phyloP scores from a whole-genome alignment of 2,113 vertebrate genomes.

The Cichladusa arquata region DNA sequence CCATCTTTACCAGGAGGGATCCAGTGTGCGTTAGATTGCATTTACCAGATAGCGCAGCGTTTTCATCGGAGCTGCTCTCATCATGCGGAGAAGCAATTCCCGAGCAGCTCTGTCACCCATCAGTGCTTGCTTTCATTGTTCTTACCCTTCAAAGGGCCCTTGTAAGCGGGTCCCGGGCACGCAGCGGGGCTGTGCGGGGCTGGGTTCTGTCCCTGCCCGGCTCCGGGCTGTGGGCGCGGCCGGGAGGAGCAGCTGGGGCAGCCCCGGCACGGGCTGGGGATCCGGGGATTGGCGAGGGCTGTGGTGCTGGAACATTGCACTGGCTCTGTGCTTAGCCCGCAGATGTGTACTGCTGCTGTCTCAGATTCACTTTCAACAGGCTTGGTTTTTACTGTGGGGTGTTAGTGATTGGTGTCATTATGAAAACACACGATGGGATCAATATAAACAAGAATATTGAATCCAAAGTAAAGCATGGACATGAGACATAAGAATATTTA shows the following conservation, averaged over 20 bases:
- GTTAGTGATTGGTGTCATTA: too few species aligned
- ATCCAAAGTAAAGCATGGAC: too few species aligned
- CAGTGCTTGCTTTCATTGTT: not conserved
- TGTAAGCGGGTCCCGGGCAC: not conserved
- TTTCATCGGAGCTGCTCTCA: not conserved
- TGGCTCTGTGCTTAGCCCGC: not conserved
- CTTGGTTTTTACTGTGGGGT: not conserved
- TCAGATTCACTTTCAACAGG: not conserved
- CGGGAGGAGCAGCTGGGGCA: rapidly evolving
- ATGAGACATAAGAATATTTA: too few species aligned
- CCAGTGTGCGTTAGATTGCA: rapidly evolving
- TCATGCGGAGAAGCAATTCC: not conserved
- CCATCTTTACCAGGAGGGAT: not conserved
- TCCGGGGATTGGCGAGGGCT: not conserved
- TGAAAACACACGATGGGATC: too few species aligned
- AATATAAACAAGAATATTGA: too few species aligned
- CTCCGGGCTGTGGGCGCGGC: rapidly evolving
- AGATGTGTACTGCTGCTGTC: not conserved
- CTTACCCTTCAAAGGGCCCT: not conserved
- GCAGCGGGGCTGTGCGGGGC: not conserved
- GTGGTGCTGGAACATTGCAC: not conserved
- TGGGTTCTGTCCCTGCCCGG: not conserved
- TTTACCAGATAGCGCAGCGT: not conserved
- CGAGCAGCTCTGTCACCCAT: not conserved
- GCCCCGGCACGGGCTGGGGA: rapidly evolving